Percentiles rank a stretch among this genome's conserved stretches.
Evolutionary conservation across 2,888 invertebrate species (phyloP).

Genomic region (Pristionchus arcanus): DNA sequence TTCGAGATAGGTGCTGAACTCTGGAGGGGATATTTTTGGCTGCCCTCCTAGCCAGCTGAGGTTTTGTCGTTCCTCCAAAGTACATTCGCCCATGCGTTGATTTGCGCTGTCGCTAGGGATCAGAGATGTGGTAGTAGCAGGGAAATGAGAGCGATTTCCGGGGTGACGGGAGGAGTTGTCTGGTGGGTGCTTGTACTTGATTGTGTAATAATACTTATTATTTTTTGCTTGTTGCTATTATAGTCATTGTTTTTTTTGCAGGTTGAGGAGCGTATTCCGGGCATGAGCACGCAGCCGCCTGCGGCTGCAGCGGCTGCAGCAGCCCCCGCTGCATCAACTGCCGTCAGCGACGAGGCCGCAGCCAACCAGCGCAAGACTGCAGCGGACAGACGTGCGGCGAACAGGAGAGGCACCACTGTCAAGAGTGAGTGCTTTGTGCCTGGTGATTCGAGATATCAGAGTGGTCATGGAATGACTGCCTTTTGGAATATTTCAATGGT

Average conservation of each 20-base stretch:
- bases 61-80: too few species aligned
- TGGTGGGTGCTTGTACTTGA: neutral
- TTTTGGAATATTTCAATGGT: too few species aligned
- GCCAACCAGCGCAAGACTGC: neutral
- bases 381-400: neutral
- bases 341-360: neutral
- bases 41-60: too few species aligned
- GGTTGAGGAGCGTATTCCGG: slow-evolving; percentile 34
- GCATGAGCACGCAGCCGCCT: neutral
- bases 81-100: neutral
- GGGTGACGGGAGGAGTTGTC: neutral
- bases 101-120: neutral
- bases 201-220: neutral
- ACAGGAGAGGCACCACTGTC: neutral
- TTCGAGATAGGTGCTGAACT: too few species aligned
- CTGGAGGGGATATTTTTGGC: too few species aligned
- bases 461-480: too few species aligned
- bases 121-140: neutral
- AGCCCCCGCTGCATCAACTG: neutral
- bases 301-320: slow-evolving; percentile 4
- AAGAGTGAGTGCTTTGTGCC: neutral
- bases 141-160: neutral
- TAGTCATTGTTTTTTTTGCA: neutral
- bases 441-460: neutral
- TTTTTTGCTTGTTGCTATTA: neutral